Percentiles rank a stretch among this genome's conserved stretches.
phyloP scores from a whole-genome alignment of 53 echinoderm and acorn worm genomes.

The Arbacia lixula region DNA sequence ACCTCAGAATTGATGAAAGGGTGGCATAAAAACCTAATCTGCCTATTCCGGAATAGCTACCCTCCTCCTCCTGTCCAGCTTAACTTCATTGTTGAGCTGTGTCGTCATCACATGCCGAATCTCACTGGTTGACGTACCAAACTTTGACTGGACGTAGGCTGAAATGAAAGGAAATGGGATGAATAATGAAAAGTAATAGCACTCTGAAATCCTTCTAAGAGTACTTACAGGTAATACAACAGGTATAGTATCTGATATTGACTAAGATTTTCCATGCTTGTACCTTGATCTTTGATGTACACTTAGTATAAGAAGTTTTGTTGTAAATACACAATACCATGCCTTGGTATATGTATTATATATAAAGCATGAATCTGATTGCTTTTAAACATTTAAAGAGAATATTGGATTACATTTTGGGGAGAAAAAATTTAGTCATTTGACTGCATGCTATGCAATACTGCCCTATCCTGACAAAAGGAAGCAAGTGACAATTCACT shows the following conservation, averaged over 20 bases:
- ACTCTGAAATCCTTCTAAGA: conserved; percentile 4
- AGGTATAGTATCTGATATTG: not conserved
- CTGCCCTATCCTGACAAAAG: too few species aligned
- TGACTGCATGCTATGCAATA: too few species aligned
- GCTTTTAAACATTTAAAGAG: not conserved
- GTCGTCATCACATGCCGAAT: not conserved
- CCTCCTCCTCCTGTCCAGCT: not conserved
- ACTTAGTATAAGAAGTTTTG: conserved; percentile 1
- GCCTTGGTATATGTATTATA: not conserved
- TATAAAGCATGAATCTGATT: not conserved
- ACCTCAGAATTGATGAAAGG: too few species aligned
- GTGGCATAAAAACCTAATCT: too few species aligned
- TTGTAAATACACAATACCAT: not conserved
- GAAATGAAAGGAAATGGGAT: conserved; percentile 21
- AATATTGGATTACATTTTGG: not conserved
- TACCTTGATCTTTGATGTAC: not conserved
- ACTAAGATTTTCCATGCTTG: conserved; percentile 2
- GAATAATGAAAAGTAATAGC: not conserved
- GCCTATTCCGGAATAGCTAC: too few species aligned
- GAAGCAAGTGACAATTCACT: too few species aligned
- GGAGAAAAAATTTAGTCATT: too few species aligned
- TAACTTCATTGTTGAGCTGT: conserved; percentile 3
- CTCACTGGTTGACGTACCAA: not conserved
- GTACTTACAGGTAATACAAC: conserved; percentile 8
- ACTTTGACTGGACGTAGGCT: conserved; percentile 23